Percentiles rank a stretch among this genome's conserved stretches.
These are phyloP conservation scores for Bovichtus diacanthus DNA, from an alignment of 2,797 vertebrate species.

Conservation along the genomic window DNA sequence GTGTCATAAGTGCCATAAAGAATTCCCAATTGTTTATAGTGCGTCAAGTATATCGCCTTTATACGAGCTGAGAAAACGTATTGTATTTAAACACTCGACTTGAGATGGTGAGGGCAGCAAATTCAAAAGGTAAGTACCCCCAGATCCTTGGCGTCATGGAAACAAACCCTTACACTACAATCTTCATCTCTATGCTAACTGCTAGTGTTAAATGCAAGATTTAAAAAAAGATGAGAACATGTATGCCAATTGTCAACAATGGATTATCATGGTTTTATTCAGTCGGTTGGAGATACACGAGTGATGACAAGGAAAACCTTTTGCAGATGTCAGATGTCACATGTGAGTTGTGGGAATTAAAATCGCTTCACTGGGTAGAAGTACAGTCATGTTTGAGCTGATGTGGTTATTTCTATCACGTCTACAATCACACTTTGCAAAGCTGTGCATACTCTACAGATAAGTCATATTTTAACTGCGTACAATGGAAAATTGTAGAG, in stretches of 20 bases:
- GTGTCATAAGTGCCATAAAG: too few species aligned
- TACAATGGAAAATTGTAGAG: not conserved
- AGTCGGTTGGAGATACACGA: not conserved
- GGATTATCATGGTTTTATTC: not conserved
- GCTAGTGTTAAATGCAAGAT: not conserved
- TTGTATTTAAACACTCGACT: not conserved
- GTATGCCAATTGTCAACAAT: not conserved
- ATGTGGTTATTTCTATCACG: slow-evolving; percentile 8
- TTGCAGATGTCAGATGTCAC: slow-evolving; percentile 20
- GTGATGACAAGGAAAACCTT: slow-evolving; percentile 3
- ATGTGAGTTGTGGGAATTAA: not conserved
- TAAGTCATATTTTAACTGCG: slow-evolving; percentile 3
- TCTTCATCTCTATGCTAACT: not conserved
- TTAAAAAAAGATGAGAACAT: not conserved
- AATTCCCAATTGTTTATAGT: too few species aligned
- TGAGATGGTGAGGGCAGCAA: not conserved
- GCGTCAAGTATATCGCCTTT: not conserved
- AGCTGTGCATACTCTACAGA: not conserved
- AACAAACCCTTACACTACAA: not conserved
- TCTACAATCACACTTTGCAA: not conserved
- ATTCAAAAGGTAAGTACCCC: not conserved
- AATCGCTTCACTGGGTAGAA: slow-evolving; percentile 9
- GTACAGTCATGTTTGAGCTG: not conserved
- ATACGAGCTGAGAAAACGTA: not conserved
- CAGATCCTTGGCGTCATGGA: not conserved